These are phyloP conservation scores for Stratiolaelaps scimitus DNA, from an alignment of 1,140 invertebrate genomes.

Conservation along the genomic window DNA sequence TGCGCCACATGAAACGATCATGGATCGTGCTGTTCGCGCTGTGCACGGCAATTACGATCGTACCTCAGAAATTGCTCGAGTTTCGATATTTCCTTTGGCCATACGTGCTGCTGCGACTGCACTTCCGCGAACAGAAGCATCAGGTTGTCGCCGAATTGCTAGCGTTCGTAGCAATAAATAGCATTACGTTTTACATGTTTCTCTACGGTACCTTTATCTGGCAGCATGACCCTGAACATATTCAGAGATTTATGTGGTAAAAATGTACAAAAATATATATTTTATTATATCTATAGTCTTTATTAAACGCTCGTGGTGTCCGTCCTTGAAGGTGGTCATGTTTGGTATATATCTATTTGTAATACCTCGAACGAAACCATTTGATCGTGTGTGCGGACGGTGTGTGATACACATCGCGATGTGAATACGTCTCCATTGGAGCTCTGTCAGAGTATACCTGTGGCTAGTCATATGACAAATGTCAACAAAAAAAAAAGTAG, in stretches of 20 bases:
- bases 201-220: constrained; percentile 67
- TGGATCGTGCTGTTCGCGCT: constrained; percentile 54
- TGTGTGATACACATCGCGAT: too few relatives aligned
- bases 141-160: constrained; percentile 56
- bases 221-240: constrained; percentile 52
- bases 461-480: too few relatives aligned
- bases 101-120: constrained; percentile 66
- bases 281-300: too few relatives aligned
- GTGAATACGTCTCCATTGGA: too few relatives aligned
- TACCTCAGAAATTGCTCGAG: constrained; percentile 76
- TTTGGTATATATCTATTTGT: too few relatives aligned
- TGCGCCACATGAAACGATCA: constrained; percentile 39
- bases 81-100: constrained; percentile 88
- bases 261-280: too few relatives aligned
- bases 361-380: too few relatives aligned
- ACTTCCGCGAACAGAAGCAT: constrained; percentile 47
- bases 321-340: too few relatives aligned
- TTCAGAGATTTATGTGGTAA: constrained; percentile 87
- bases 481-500: too few relatives aligned
- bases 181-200: constrained; percentile 65
- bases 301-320: too few relatives aligned
- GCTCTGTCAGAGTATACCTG: too few relatives aligned
- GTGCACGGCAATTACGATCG: constrained; percentile 50
- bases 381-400: too few relatives aligned
- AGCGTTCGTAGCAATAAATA: constrained; percentile 58